Evolutionary conservation across 1,140 invertebrate genomes (phyloP).

Genomic region (Lepidotrigona ventralis): DNA sequence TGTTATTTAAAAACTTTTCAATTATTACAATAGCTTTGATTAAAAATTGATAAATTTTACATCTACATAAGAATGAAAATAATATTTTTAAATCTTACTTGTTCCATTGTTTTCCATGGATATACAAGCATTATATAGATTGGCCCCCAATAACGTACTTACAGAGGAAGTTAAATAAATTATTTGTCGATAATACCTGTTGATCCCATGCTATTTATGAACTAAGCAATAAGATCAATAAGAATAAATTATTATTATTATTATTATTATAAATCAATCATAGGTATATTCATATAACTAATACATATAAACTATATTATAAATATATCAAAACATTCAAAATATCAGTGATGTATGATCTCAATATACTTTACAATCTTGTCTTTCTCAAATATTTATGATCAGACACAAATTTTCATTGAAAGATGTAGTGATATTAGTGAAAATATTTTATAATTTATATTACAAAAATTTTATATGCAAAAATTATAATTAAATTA

Average conservation of each 20-base stretch:
- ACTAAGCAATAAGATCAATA: slow-evolving; percentile 3
- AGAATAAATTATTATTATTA: slow-evolving; percentile 6
- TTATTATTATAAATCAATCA: not conserved
- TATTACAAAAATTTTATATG: not conserved
- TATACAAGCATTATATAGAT: slow-evolving; percentile 56
- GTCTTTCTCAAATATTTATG: not conserved
- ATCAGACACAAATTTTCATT: not conserved
- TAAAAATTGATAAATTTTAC: slow-evolving; percentile 25
- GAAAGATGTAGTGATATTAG: slow-evolving; percentile 5
- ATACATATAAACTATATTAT: not conserved
- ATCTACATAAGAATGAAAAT: not conserved
- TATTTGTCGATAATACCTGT: slow-evolving; percentile 57
- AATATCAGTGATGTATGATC: no score
- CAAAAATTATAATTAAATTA: not conserved
- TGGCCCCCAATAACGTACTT: slow-evolving; percentile 66
- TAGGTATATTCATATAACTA: not conserved
- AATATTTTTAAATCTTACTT: slow-evolving; percentile 33
- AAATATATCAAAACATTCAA: slow-evolving; percentile 9
- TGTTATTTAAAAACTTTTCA: not conserved
- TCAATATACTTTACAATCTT: not conserved
- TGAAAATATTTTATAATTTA: not conserved
- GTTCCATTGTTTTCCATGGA: slow-evolving; percentile 24
- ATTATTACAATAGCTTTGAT: slow-evolving; percentile 7
- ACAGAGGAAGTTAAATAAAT: slow-evolving; percentile 57
- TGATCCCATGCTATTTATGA: slow-evolving; percentile 52